phyloP scores from a whole-genome alignment of 2,797 vertebrate species.

The Malacoctenus gilli region DNA sequence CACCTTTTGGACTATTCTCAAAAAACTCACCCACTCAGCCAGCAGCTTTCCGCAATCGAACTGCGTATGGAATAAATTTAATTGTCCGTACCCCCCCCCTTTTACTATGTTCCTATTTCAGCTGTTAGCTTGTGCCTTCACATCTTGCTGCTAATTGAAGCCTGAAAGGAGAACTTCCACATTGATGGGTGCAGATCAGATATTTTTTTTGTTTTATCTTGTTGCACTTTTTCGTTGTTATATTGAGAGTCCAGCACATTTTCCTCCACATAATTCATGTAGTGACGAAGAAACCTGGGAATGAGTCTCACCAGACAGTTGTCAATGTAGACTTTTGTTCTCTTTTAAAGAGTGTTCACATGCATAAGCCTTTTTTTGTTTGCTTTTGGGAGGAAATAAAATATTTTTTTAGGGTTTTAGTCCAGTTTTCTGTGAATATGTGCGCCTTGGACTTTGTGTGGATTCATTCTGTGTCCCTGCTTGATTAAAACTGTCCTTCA shows the following conservation, averaged over 20 bases:
- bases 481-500: conserved; percentile 14
- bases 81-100: no score
- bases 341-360: no score
- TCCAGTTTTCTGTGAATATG: no score
- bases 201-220: conserved; percentile 30
- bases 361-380: no score
- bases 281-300: conserved; percentile 30
- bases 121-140: not conserved
- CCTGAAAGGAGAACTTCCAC: conserved; percentile 6
- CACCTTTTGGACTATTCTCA: not conserved
- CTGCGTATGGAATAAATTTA: conserved; percentile 24
- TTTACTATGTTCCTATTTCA: conserved; percentile 25
- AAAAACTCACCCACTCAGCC: conserved; percentile 44
- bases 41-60: conserved; percentile 41
- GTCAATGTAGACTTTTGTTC: conserved; percentile 7
- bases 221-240: conserved; percentile 54
- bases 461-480: no score
- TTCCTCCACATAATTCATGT: conserved; percentile 12
- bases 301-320: conserved; percentile 24
- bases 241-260: conserved; percentile 14
- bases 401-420: no score
- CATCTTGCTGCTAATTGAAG: conserved; percentile 1
- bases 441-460: no score
- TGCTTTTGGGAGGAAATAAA: no score
- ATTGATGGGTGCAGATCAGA: conserved; percentile 8